Evolutionary conservation across 2,888 invertebrate genomes (phyloP), one percentile per base, ranked within the genome.

Genomic region (Drosophila mettleri): DNA sequence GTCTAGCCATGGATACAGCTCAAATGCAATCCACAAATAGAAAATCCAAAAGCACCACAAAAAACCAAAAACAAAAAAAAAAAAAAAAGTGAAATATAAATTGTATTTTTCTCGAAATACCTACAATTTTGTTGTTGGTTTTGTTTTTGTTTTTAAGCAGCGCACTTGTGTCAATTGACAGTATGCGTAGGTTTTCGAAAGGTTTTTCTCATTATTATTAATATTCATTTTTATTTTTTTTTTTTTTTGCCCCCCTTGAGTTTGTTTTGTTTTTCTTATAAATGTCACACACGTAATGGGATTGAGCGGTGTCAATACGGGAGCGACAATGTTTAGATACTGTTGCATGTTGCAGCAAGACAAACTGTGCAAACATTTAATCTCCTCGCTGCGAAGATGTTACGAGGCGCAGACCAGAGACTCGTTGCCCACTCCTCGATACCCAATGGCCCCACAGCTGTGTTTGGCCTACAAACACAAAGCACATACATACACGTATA

Each of bases 281-380:
- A 88, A 86, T 86, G 89, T 83, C 71, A 48, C 66, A 77, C 83
- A 83, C 89, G 83, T 88, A 82, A 60, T 58, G 58, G 80, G 69
- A 75, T 86, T 79, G 71, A 75, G 70, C 67, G 70, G 80, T 66
- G 76, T 78, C 80, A 78, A 74, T 20, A 73, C 58, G 61, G 74
- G 74, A 67, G 69, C 78, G 75, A 82, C 80, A 60, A 69, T 83
- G 85, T 86, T 86, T 86, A 67, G 67, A 55, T 54, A 70, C 86
- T 48, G 24, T 51, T 73, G 80, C 84, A 81, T 74, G 79, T 84
- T 84, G 89, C 82, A 70, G 78, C 78, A 60, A 38, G 62, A 52
- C 85, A 86, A 89, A 89, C 89, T 89, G 85, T 88, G 69, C 49
- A 87, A 86, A 89, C 86, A 89, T 81, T 86, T 86, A 86, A 86